These are phyloP conservation scores for Salvelinus sp. DNA, from an alignment of 2,113 vertebrate genomes.

Conservation along the genomic window DNA sequence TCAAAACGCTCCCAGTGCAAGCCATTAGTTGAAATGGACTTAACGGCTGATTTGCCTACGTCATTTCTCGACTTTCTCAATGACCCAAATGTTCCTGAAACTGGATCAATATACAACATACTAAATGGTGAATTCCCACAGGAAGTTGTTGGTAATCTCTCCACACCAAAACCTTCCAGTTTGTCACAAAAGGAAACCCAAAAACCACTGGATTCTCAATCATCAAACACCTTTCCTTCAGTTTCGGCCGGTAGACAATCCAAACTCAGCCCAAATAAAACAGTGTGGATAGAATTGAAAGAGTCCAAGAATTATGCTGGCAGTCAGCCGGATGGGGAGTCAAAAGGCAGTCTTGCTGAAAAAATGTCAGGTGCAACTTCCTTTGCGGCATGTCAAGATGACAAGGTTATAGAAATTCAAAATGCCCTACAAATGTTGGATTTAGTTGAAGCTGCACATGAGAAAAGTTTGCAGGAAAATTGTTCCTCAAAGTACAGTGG, in stretches of 20 bases:
- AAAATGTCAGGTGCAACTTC: conserved; percentile 44
- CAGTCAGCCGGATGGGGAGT: neutral
- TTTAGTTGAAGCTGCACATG: conserved; percentile 78
- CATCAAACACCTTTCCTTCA: conserved; percentile 38
- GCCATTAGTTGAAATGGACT: conserved; percentile 90
- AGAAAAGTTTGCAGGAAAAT: conserved; percentile 53
- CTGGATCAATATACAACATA: conserved; percentile 55
- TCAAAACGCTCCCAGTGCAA: conserved; percentile 95
- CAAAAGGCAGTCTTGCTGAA: conserved; percentile 41
- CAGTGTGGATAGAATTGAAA: too few species aligned
- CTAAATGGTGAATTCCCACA: conserved; percentile 69
- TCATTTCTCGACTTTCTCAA: conserved; percentile 94
- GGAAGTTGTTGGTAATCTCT: conserved; percentile 58
- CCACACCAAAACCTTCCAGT: conserved; percentile 57
- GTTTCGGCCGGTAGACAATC: conserved; percentile 48
- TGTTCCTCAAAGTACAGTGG: conserved; percentile 50
- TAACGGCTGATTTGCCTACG: conserved; percentile 85
- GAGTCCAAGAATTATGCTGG: too few species aligned
- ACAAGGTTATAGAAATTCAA: conserved; percentile 85
- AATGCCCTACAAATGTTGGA: conserved; percentile 87
- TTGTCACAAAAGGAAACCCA: conserved; percentile 62
- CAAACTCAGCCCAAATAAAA: neutral
- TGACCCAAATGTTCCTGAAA: conserved; percentile 73
- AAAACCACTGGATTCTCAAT: conserved; percentile 50
- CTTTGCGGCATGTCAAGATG: conserved; percentile 61